Evolutionary conservation across 2,113 vertebrate species (phyloP), one percentile per base, ranked within the genome.

Genomic region (Lophius piscatorius): DNA sequence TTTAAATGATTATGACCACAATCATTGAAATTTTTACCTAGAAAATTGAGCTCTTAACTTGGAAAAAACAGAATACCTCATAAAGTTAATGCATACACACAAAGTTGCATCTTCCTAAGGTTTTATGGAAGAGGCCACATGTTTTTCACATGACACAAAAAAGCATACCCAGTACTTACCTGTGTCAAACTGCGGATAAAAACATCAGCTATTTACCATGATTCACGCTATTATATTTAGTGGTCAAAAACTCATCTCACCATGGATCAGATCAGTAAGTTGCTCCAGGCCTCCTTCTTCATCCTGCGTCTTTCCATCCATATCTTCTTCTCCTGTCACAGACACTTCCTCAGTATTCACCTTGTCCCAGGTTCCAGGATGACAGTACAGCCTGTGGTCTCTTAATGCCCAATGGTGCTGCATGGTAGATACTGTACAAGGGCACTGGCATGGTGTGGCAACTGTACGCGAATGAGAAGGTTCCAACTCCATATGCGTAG

Each of bases 351-450:
- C 75, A 31, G 9, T 28, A 11, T 50, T 41, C 14, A 14, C 10
- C 35, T 62, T 61, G 55, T 59, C 68, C 88, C 88, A 89, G 7
- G 86, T 86, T 33, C 63, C 81, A 2, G 47, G 23, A 3, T 60
- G 63, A 72, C 86, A 88, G 69, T 89, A 89, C 34, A 87, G 66
- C 46, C 58, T 56, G 75, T 89, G 88, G 76, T 89, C 88, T 47
- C 36, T 70, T 66, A 89, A 64, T 13, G 84, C 77, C 63, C 54
- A 57, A n/a, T 2, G 4, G 56, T 78, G 26, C 28, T 46, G 28
- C 3, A 5, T 3, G 4, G 17, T 54, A 35, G 18, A 33, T 23
- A 89, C 49, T 6, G 46, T 20, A 2, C 88, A 59, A 0, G 75
- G 70, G 6, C 59, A 45, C 39, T 4, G 24, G 21, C 45, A 39